A percentile compares a stretch with the other conserved stretches of the same genome.
Conservation (phyloP, 1,140 invertebrate genomes). For the Gryon sp. region DNA sequence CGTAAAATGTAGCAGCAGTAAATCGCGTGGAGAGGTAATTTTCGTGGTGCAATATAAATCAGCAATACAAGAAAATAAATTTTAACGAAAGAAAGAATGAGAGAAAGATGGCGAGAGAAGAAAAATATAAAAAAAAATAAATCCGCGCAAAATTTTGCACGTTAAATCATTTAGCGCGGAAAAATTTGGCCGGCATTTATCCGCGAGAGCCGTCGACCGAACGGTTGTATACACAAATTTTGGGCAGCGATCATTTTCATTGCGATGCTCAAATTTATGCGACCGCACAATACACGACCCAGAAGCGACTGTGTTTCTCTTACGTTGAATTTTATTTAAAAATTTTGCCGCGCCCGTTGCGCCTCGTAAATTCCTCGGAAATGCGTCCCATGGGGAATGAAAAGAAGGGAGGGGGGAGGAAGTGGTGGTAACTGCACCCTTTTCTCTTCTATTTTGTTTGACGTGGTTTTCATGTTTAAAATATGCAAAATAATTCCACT, state of each 20-base stretch:
- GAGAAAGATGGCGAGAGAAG: too few species aligned
- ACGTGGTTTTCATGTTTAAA: slow-evolving; percentile 33
- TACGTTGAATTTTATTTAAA: slow-evolving; percentile 48
- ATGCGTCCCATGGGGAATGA: not conserved
- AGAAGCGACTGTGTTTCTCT: slow-evolving; percentile 6
- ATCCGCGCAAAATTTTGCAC: slow-evolving; percentile 12
- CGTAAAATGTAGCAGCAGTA: slow-evolving; percentile 24
- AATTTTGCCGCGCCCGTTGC: slow-evolving; percentile 13
- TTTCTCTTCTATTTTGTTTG: slow-evolving; percentile 11
- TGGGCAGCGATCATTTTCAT: slow-evolving; percentile 37
- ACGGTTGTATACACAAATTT: slow-evolving; percentile 24
- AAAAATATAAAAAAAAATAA: slow-evolving; percentile 34
- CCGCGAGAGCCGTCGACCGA: slow-evolving; percentile 11
- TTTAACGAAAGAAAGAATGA: too few species aligned
- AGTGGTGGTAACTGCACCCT: too few species aligned
- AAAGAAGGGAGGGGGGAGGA: too few species aligned
- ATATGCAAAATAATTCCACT: slow-evolving; percentile 32
- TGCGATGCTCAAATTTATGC: slow-evolving; percentile 35
- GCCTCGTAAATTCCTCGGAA: slow-evolving; percentile 38
- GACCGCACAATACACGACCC: slow-evolving; percentile 17
- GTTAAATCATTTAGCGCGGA: slow-evolving; percentile 36
- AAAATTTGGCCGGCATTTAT: slow-evolving; percentile 11
- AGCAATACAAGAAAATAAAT: slow-evolving; percentile 27
- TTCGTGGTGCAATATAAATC: slow-evolving; percentile 28
- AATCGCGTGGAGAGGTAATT: slow-evolving; percentile 36